These are phyloP conservation scores for Fragum whitleyi DNA, from an alignment of 2,888 invertebrate species.

Conservation along the genomic window DNA sequence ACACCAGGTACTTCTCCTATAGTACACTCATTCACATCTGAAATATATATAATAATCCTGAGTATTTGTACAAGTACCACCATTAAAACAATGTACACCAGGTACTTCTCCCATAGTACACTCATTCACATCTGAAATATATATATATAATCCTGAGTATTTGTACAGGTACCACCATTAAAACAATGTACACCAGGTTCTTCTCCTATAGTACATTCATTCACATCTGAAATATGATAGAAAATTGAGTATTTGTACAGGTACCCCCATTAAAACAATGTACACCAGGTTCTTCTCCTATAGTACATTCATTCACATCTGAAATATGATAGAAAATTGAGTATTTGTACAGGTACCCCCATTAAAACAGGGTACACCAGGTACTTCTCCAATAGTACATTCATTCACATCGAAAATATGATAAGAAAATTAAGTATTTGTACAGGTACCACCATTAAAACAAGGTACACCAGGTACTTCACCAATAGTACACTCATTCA, in stretches of 20 bases:
- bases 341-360: too few species aligned
- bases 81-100: constrained; percentile 68
- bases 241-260: too few species aligned
- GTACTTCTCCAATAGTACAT: too few species aligned
- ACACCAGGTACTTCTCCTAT: constrained; percentile 53
- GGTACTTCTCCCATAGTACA: constrained; percentile 55
- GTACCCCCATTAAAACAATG: too few species aligned
- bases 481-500: constrained; percentile 62
- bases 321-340: too few species aligned
- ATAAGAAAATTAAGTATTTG: constrained; percentile 86
- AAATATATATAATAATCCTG: too few species aligned
- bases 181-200: constrained; percentile 65
- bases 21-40: constrained; percentile 65
- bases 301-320: too few species aligned
- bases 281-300: too few species aligned
- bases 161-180: constrained; percentile 67
- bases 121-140: constrained; percentile 59
- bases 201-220: constrained; percentile 59
- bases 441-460: constrained; percentile 68
- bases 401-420: too few species aligned
- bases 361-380: too few species aligned
- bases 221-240: too few species aligned
- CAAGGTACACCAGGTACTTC: constrained; percentile 65
- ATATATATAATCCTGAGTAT: too few species aligned
- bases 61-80: constrained; percentile 66